phyloP scores from a whole-genome alignment of 2,797 vertebrate genomes.

The Rhinophrynus dorsalis region DNA sequence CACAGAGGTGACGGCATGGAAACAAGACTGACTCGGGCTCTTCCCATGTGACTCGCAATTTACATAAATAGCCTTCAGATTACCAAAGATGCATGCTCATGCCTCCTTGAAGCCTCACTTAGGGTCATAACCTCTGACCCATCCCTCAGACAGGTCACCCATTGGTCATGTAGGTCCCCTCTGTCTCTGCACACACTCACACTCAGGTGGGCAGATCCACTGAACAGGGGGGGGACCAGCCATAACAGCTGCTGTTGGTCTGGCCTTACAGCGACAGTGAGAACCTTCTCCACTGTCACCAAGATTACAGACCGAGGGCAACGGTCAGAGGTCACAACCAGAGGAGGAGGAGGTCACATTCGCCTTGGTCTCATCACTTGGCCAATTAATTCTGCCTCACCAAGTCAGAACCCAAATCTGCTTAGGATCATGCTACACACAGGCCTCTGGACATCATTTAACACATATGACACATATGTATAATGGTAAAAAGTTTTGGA shows the following conservation, averaged over 20 bases:
- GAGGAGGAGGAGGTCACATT: slow-evolving; percentile 73
- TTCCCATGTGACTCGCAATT: too few relatives aligned
- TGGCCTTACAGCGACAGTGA: slow-evolving; percentile 85
- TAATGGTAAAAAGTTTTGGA: too few relatives aligned
- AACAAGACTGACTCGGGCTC: too few relatives aligned
- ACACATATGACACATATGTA: too few relatives aligned
- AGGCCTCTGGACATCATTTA: too few relatives aligned
- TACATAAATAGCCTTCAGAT: slow-evolving; percentile 70
- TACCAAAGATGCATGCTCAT: slow-evolving; percentile 78
- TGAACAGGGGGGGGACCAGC: slow-evolving; percentile 2
- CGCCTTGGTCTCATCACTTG: slow-evolving; percentile 83
- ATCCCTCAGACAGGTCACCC: fast-evolving
- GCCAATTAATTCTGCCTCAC: too few relatives aligned
- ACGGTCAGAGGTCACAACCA: slow-evolving; percentile 50
- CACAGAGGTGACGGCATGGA: too few relatives aligned
- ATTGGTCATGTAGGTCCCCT: slow-evolving; percentile 56
- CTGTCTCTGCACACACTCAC: slow-evolving; percentile 32
- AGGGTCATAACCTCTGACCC: slow-evolving; percentile 50
- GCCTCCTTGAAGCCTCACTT: slow-evolving; percentile 53
- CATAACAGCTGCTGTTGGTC: slow-evolving; percentile 70
- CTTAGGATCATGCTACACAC: too few relatives aligned
- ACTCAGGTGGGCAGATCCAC: not conserved
- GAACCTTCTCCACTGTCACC: slow-evolving; percentile 73
- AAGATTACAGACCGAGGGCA: slow-evolving; percentile 81
- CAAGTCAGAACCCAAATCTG: too few relatives aligned